Evolutionary conservation across 2,113 vertebrate genomes (phyloP).

Genomic region (Aix galericulata): DNA sequence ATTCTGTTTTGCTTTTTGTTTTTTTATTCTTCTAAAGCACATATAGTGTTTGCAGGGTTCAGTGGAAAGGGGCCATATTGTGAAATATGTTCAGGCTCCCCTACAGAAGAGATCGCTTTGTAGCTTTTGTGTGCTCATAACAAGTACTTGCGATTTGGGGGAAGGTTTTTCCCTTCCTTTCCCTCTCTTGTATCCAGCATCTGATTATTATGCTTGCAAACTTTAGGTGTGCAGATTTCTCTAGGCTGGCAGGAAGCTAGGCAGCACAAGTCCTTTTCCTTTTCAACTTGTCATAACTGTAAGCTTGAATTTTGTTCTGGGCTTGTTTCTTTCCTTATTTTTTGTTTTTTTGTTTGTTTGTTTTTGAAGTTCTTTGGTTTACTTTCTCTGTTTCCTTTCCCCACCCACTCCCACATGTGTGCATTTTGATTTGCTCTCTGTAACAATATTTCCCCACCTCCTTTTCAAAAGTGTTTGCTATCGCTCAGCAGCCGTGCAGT

Average conservation of each 20-base stretch:
- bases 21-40: not conserved
- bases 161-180: not conserved
- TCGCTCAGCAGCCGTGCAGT: not conserved
- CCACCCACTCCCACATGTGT: not conserved
- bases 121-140: not conserved
- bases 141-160: not conserved
- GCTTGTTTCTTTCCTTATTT: too few species aligned
- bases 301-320: not conserved
- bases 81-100: not conserved
- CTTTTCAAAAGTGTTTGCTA: not conserved
- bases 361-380: not conserved
- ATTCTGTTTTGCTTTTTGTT: accelerated
- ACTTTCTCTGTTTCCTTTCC: not conserved
- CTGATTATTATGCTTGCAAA: not conserved
- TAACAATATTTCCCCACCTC: not conserved
- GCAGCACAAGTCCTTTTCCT: not conserved
- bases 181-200: not conserved
- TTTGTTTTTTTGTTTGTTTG: too few species aligned
- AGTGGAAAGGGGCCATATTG: not conserved
- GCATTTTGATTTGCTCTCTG: not conserved
- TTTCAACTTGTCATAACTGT: accelerated
- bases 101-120: not conserved
- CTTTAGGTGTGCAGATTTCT: not conserved
- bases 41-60: not conserved
- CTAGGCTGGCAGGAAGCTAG: not conserved